Conservation (phyloP, 92 coral and sea anemone species). For the Desmophyllum pertusum region DNA sequence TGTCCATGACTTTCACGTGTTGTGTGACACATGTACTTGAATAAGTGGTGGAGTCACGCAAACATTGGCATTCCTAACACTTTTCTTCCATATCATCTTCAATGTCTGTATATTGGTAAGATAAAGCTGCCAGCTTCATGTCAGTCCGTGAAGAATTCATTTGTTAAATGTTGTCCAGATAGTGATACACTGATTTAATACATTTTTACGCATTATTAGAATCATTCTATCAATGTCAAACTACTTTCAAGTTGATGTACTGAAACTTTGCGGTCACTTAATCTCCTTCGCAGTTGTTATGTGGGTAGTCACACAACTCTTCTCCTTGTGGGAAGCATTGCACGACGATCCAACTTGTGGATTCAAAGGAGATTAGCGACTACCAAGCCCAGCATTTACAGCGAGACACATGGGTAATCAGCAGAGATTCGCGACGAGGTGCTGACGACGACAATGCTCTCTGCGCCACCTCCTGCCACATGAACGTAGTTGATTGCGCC, state of each 20-base stretch:
- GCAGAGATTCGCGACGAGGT: slow-evolving; percentile 11
- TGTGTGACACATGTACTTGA: background rate
- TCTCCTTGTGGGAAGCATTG: background rate
- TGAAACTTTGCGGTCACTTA: background rate
- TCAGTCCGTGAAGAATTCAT: background rate
- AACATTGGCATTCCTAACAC: background rate
- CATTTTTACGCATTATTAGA: background rate
- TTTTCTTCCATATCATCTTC: background rate
- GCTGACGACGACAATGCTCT: slow-evolving; percentile 19
- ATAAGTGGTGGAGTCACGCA: background rate
- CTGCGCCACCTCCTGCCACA: slow-evolving; percentile 37
- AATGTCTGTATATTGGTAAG: background rate
- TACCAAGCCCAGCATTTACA: background rate
- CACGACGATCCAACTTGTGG: background rate
- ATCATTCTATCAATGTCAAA: background rate
- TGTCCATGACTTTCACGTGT: background rate
- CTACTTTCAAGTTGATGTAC: background rate
- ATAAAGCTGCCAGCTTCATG: background rate
- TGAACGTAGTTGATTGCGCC: slow-evolving; percentile 32
- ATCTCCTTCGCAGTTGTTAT: background rate
- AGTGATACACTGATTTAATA: background rate
- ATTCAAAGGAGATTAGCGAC: background rate
- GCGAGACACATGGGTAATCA: slow-evolving; percentile 7
- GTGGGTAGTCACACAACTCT: background rate
- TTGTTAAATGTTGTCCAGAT: background rate